Evolutionary conservation across 2,888 invertebrate species (phyloP), one percentile per base, ranked within the genome.

Genomic region (Hofmannophila pseudospretella): DNA sequence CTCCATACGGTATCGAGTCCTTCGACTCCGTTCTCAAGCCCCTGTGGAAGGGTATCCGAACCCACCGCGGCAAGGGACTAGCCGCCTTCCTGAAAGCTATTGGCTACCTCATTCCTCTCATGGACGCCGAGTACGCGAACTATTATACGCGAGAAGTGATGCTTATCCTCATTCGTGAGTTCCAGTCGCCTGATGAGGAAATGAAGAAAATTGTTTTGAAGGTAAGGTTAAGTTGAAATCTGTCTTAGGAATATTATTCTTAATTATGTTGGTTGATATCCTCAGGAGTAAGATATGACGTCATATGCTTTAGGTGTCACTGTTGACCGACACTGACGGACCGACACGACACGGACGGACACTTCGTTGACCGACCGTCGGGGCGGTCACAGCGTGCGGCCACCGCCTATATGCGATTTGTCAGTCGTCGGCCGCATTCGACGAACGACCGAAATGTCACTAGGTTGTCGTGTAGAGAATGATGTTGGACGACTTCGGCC

Each of bases 151-250:
- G 98, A 55, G 99, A 99, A 93, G 99, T 98, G 72, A 98, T 98
- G 98, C 66, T 88, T 20, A 99, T 99, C 76, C 89, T 99, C 14
- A 99, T 99, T 59, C 92, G 99, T 79, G 99, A 99, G 89, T 99
- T 99, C 79, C 98, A 98, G 82, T 99, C 99, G 39, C 99, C 99
- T 0, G 99, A 99, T 76, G 99, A 99, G 78, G 99, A 99, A 89
- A 99, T 99, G 99, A 99, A 99, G 80, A 99, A 99, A 74, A 99
- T 99, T 86, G 99, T 99, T 0, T 88, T 99, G 47, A 99, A 99
- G 90, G 96, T 93, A 47, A 34, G 46, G n/a, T n/a, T n/a, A n/a
- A 19, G 19, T 19, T 19, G 5, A 19, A 19, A 19, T 19, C n/a
- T n/a, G n/a, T n/a, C n/a, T n/a, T n/a, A n/a, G n/a, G 40, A 19